phyloP scores from a whole-genome alignment of 2,797 vertebrate species.

The Rhadinocentrus ornatus region DNA sequence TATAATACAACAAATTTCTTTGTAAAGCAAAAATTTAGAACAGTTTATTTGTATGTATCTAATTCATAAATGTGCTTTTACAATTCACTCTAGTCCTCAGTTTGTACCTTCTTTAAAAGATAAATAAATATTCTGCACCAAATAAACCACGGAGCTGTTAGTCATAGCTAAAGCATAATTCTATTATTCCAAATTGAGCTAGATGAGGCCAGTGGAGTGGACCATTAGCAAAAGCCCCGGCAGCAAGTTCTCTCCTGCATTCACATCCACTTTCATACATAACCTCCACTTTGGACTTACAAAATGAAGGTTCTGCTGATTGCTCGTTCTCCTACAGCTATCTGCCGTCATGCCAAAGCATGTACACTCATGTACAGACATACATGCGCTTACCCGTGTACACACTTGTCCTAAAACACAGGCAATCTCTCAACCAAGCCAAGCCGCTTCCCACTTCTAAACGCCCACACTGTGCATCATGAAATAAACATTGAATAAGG shows the following conservation, averaged over 20 bases:
- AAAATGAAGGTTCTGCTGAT: slow-evolving; percentile 67
- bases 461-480: slow-evolving; percentile 75
- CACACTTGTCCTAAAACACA: slow-evolving; percentile 55
- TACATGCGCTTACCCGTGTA: slow-evolving; percentile 48
- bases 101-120: slow-evolving; percentile 23
- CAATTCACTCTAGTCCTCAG: slow-evolving; percentile 33
- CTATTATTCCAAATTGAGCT: slow-evolving; percentile 57
- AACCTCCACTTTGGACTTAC: slow-evolving; percentile 62
- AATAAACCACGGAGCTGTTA: slow-evolving; percentile 54
- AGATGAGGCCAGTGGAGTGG: slow-evolving; percentile 53
- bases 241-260: slow-evolving; percentile 59
- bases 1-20: slow-evolving; percentile 9
- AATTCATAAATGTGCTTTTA: slow-evolving; percentile 12
- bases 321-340: slow-evolving; percentile 62
- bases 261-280: slow-evolving; percentile 56
- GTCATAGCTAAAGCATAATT: slow-evolving; percentile 56
- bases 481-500: slow-evolving; percentile 79
- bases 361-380: slow-evolving; percentile 54
- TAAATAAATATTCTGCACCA: slow-evolving; percentile 32
- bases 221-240: slow-evolving; percentile 62
- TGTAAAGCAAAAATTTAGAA: slow-evolving; percentile 15
- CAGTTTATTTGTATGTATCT: slow-evolving; percentile 42
- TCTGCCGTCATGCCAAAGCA: slow-evolving; percentile 61
- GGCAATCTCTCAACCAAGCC: slow-evolving; percentile 60
- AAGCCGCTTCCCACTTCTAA: slow-evolving; percentile 67